These are phyloP conservation scores for Lineus longissimus DNA, from an alignment of 1,140 invertebrate genomes.

Conservation along the genomic window DNA sequence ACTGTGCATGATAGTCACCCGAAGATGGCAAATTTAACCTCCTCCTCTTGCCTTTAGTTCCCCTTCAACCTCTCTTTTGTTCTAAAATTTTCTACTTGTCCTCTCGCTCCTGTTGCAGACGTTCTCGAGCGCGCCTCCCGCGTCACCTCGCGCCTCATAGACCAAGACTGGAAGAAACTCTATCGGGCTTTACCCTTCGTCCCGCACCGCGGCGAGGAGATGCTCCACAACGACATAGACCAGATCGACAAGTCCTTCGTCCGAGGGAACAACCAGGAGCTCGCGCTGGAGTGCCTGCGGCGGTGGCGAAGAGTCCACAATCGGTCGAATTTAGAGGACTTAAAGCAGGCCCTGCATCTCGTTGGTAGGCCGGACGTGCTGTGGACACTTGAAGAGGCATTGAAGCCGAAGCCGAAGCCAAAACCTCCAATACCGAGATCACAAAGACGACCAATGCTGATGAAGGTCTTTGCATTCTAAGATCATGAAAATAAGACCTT, in stretches of 20 bases:
- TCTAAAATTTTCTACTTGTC: not conserved
- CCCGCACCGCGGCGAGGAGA: constrained; percentile 39
- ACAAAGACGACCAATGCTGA: no score
- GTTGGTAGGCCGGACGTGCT: constrained; percentile 38
- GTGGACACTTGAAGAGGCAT: constrained; percentile 26
- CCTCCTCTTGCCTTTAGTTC: no score
- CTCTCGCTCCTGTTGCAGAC: constrained; percentile 29
- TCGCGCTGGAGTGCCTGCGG: constrained; percentile 29
- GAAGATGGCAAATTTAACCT: no score
- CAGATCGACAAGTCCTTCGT: constrained; percentile 36
- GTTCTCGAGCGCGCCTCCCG: constrained; percentile 28
- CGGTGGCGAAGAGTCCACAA: constrained; percentile 45
- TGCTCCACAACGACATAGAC: constrained; percentile 35
- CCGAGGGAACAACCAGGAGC: constrained; percentile 29
- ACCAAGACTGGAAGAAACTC: constrained; percentile 40
- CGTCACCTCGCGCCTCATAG: constrained; percentile 31
- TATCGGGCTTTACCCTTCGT: constrained; percentile 44
- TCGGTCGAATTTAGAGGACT: constrained; percentile 35
- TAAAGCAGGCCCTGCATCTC: constrained; percentile 29
- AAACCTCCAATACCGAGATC: no score
- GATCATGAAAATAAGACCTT: no score
- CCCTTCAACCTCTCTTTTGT: not conserved
- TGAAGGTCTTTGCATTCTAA: no score
- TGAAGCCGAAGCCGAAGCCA: not conserved
- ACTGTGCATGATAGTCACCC: not conserved